Base-by-base conservation (phyloP, 2,888 invertebrate species). In the Stenolophus ochropezus region DNA sequence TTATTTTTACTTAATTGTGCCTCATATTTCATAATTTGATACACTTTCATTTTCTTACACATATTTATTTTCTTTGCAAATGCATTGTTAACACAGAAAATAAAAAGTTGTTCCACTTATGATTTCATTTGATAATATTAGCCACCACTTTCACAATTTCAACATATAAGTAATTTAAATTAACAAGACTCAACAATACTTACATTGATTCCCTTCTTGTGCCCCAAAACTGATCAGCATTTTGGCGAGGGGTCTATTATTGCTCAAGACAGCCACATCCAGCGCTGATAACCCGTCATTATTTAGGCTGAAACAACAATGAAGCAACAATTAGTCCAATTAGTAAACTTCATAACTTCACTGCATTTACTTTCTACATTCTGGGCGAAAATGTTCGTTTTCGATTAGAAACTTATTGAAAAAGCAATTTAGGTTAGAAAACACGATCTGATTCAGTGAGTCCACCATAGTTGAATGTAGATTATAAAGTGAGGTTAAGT, bases 221-320 rank as follows among this genome's bases (percentile, higher is more conserved):
- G 96, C 96, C 83, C 96, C 96, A 87, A 95, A 95, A 84, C 95
- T 94, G 87, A 97, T 93, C 83, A 99, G 92, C 94, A 98, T 95
- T 90, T 95, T 96, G 80, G 96, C 96, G 89, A 98, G 93, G 75
- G 95, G 94, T 85, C 95, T 92, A 89, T 98, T 96, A 89, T 95
- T 96, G 87, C 96, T 96, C 87, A 98, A 92, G 75, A 98, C 96
- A 0, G 98, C 98, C 83, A 98, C 95, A 89, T 98, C 98, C 88
- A 98, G 89, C 0, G 97, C 95, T 6, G 97, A 96, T 84, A 98
- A 90, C 20, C 96, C 96, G 89, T 98, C 98, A 82, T 93, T 92
- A 89, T 97, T 98, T 86, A 96, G 92, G 88, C 98, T 97, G 89
- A 82, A 87, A 85, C 23, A n/a, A n/a, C n/a, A n/a, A n/a, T n/a